phyloP scores from a whole-genome alignment of 2,113 vertebrate species.

The Globicephala melas region DNA sequence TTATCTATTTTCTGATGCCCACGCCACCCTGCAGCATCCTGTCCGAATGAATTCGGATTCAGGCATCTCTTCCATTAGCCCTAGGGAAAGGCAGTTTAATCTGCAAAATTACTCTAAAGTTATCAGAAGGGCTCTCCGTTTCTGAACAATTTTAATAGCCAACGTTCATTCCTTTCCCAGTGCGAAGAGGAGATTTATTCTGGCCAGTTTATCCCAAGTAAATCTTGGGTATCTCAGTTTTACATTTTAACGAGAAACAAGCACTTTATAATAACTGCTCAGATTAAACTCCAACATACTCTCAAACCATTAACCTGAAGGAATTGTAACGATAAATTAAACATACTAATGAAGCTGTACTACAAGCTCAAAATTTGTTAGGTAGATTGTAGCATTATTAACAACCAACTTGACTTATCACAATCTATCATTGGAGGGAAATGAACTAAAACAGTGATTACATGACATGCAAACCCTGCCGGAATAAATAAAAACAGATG shows the following conservation, averaged over 20 bases:
- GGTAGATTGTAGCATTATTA: slow-evolving; percentile 81
- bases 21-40: neutral
- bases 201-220: slow-evolving; percentile 61
- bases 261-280: slow-evolving; percentile 74
- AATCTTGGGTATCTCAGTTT: slow-evolving; percentile 70
- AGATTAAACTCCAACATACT: slow-evolving; percentile 75
- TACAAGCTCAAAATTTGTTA: slow-evolving; percentile 78
- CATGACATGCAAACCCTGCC: neutral
- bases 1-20: neutral
- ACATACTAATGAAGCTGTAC: slow-evolving; percentile 78
- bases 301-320: slow-evolving; percentile 80
- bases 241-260: slow-evolving; percentile 76
- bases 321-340: slow-evolving; percentile 81
- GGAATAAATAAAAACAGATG: slow-evolving; percentile 54
- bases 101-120: slow-evolving; percentile 44
- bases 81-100: neutral
- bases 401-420: slow-evolving; percentile 54
- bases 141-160: neutral
- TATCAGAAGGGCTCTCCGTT: slow-evolving; percentile 14
- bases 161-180: neutral
- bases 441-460: slow-evolving; percentile 42
- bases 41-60: neutral
- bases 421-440: slow-evolving; percentile 43
- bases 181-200: slow-evolving; percentile 52
- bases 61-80: neutral